A percentile compares a stretch with the other conserved stretches of the same genome.
Conservation (phyloP, 2,113 vertebrate genomes). For the Atractosteus spatula region DNA sequence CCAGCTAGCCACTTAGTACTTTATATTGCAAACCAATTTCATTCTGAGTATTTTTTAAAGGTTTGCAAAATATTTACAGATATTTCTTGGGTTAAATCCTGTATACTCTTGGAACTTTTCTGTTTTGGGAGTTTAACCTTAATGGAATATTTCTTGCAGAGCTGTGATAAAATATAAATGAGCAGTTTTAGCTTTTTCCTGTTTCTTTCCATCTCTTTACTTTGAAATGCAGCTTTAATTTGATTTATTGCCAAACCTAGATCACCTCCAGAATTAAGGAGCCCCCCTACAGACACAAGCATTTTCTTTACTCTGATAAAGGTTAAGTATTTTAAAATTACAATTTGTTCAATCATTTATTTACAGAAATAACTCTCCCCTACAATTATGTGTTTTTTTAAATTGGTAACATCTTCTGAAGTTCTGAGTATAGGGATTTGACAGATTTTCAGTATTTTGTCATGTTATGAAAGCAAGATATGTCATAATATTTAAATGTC, state of each 20-base stretch:
- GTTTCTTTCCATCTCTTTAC: background rate
- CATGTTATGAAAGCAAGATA: too few relatives aligned
- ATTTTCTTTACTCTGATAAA: too few relatives aligned
- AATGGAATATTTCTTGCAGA: conserved; percentile 12
- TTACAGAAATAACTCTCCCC: too few relatives aligned
- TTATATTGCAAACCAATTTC: conserved; percentile 5
- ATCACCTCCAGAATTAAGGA: too few relatives aligned
- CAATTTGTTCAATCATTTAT: too few relatives aligned
- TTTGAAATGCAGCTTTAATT: conserved; percentile 3
- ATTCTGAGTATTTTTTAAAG: conserved; percentile 20
- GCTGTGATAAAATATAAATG: conserved; percentile 31
- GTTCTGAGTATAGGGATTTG: too few relatives aligned
- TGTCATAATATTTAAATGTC: too few relatives aligned
- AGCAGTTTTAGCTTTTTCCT: conserved; percentile 18
- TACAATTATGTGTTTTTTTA: too few relatives aligned
- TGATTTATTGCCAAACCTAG: conserved; percentile 3
- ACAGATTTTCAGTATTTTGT: too few relatives aligned
- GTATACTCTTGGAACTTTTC: conserved; percentile 13
- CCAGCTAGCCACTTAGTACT: background rate
- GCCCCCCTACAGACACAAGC: too few relatives aligned
- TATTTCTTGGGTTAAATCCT: background rate
- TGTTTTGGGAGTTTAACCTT: conserved; percentile 19
- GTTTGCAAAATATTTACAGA: conserved; percentile 3
- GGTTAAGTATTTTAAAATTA: too few relatives aligned
- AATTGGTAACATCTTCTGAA: too few relatives aligned